These are phyloP conservation scores for Psilopsiagon aurifrons DNA, from an alignment of 2,113 vertebrate species.

Conservation along the genomic window DNA sequence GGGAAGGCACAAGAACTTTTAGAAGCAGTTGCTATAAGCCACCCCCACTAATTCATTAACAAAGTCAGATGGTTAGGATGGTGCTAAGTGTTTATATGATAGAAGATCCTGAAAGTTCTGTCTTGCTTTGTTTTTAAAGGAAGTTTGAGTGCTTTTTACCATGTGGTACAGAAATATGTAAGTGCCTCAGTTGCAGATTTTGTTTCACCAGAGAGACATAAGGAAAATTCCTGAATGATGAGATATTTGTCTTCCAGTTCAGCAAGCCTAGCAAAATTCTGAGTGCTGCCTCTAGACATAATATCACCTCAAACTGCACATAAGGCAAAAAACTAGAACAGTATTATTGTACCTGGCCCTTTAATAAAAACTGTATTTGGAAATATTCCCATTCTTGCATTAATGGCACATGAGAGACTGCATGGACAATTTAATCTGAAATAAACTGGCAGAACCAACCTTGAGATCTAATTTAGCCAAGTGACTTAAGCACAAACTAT, in stretches of 20 bases:
- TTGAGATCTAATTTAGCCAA: neutral
- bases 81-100: neutral
- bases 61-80: neutral
- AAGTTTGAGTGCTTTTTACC: neutral
- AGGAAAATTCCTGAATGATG: neutral
- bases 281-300: neutral
- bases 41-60: neutral
- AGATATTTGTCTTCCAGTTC: neutral
- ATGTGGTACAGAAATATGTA: neutral
- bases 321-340: neutral
- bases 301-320: neutral
- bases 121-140: neutral
- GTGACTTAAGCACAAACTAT: neutral
- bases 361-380: neutral
- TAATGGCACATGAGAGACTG: neutral
- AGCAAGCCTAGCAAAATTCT: neutral
- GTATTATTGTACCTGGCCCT: neutral
- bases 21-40: rapidly evolving
- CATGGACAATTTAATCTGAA: neutral
- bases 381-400: neutral
- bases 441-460: neutral
- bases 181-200: neutral
- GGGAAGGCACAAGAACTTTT: neutral
- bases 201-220: neutral
- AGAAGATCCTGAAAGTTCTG: neutral